These are phyloP conservation scores for Rhegmatorhina hoffmannsi DNA, from an alignment of 2,113 vertebrate genomes.

Conservation along the genomic window DNA sequence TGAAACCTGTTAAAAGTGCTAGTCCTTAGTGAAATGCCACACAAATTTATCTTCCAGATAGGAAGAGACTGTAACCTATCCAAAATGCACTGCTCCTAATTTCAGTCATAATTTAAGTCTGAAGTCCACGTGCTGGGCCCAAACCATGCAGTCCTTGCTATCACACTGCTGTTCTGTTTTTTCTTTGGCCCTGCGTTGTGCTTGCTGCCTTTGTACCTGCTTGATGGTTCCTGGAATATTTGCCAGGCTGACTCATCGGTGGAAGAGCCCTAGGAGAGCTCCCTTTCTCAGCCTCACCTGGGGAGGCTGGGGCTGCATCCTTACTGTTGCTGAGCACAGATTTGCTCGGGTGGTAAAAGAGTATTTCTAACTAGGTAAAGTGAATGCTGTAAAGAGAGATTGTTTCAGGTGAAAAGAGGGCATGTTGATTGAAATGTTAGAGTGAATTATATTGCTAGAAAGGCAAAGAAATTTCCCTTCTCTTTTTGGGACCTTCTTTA, in stretches of 20 bases:
- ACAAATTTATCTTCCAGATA: neutral
- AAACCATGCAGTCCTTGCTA: neutral
- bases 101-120: neutral
- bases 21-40: neutral
- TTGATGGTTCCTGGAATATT: neutral
- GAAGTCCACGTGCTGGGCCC: fast-evolving
- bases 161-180: neutral
- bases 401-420: neutral
- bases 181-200: neutral
- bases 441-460: neutral
- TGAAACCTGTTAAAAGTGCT: neutral
- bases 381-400: neutral
- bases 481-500: neutral
- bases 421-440: neutral
- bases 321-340: neutral
- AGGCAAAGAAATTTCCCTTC: neutral
- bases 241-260: neutral
- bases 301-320: neutral
- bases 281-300: neutral
- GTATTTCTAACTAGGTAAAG: neutral
- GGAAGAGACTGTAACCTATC: neutral
- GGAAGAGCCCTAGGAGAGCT: neutral
- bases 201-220: neutral
- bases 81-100: neutral
- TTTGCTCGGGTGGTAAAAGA: neutral